Evolutionary conservation across 2,797 vertebrate genomes (phyloP), one percentile per base, ranked within the genome.

Genomic region (Lerista edwardsae): DNA sequence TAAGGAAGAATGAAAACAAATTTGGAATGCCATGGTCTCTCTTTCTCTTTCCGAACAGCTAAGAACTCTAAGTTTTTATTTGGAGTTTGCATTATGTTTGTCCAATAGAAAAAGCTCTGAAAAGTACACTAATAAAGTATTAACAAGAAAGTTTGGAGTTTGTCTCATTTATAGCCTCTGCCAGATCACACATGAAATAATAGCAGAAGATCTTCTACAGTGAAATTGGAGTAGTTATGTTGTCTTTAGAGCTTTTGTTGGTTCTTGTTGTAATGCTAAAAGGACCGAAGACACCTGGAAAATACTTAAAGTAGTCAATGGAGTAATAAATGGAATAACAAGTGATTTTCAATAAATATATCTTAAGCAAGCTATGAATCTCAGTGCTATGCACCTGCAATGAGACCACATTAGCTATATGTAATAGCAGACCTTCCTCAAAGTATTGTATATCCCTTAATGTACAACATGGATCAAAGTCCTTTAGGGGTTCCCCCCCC

Each of bases 91-190:
- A 95, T 98, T 97, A 96, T 97, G 97, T 97, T 96, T 96, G 97
- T 98, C 95, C 96, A 97, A 96, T 97, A 96, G 97, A 97, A 97
- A 97, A 96, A 90, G 73, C 65, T 94, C 96, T 94, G 96, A 96
- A 96, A 97, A 96, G 95, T 95, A 98, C 97, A 98, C 97, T 99
- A 99, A 99, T 98, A 97, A 97, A 97, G 96, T 97, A 96, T 97
- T 97, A 98, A 98, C 97, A 97, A 94, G 95, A 95, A 96, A 94
- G 88, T 61, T 84, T 75, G 68, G 90, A 81, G 84, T 94, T 90
- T 93, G 8, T 79, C 72, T 73, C 86, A 61, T 93, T 94, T 87
- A 91, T 67, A 36, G 71, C 65, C 80, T 74, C 67, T 83, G 2
- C 0, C 21, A 0, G 62, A 77, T n/a, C 6, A 41, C 9, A 10